A percentile compares a stretch with the other conserved stretches of the same genome.
Conservation (phyloP, 1,140 invertebrate genomes). For the Drosophila erecta region DNA sequence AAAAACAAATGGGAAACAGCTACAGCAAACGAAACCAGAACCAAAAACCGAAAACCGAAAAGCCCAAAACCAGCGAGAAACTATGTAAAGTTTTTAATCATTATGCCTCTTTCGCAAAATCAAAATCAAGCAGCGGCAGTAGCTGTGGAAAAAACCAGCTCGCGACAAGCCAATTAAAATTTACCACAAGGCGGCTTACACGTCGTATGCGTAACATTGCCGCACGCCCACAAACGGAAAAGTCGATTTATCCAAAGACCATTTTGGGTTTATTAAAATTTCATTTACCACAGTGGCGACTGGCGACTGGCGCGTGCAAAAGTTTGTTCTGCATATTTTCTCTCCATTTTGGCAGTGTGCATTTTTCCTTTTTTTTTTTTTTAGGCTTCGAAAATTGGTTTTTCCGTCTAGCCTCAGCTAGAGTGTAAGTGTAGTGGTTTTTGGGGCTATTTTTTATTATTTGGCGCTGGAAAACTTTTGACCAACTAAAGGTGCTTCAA, state of each 20-base stretch:
- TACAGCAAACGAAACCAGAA: background rate
- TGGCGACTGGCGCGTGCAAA: conserved; percentile 9
- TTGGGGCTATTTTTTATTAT: conserved; percentile 23
- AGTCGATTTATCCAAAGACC: conserved; percentile 31
- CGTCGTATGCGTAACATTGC: conserved; percentile 56
- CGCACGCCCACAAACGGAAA: conserved; percentile 19
- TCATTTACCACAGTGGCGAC: conserved; percentile 33
- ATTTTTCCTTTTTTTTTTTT: conserved; percentile 1
- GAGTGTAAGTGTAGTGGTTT: conserved; percentile 15
- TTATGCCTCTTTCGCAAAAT: conserved; percentile 16
- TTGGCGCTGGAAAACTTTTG: conserved; percentile 29
- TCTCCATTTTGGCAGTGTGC: conserved; percentile 4
- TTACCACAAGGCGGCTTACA: conserved; percentile 47
- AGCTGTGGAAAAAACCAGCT: conserved; percentile 6
- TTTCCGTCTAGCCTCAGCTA: conserved; percentile 20
- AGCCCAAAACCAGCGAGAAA: conserved; percentile 22
- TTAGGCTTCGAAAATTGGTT: conserved; percentile 21
- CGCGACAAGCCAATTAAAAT: conserved; percentile 60
- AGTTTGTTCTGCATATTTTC: conserved; percentile 30
- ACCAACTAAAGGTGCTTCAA: conserved; percentile 37
- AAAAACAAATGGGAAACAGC: conserved; percentile 43
- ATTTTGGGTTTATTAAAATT: conserved; percentile 57
- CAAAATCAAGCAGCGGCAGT: conserved; percentile 22
- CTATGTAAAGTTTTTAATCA: conserved; percentile 58
- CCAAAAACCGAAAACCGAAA: background rate